Evolutionary conservation across 2,888 invertebrate species (phyloP), one percentile per base, ranked within the genome.

Genomic region (Drosophila fulvimacula): DNA sequence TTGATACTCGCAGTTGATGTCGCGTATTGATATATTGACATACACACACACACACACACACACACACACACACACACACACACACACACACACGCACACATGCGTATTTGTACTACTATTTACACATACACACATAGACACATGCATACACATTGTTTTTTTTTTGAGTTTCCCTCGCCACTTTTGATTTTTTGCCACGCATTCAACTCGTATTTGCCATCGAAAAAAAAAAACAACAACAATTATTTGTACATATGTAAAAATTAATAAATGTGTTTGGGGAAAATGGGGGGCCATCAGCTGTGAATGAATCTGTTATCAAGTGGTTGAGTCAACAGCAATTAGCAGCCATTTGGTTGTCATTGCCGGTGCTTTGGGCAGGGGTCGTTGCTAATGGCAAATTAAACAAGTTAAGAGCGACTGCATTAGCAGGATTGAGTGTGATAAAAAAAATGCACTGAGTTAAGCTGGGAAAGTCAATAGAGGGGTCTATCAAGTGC

Each of bases 311-410:
- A 58, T 55, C 53, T 56, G 44, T 52, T 56, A 51, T 53, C 52
- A 57, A 48, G 58, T 34, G 59, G 51, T 78, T 66, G 39, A 58
- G 42, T 73, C 69, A 69, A 78, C 66, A 78, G 64, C 78, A 78
- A 78, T 76, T 76, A 73, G 78, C 69, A 55, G 17, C 57, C 53
- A 69, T 73, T 78, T 56, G 60, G 55, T 7, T 51, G 48, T 39
- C 62, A 63, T 30, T 53, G 32, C 34, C 15, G 1, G 21, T 5
- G 48, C 7, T 3, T 17, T 48, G 30, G 48, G 17, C 30, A 2
- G 36, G 51, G 38, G 36, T n/a, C 21, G 52, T 10, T 38, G 24
- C 19, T 17, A 36, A 42, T 42, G 63, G 63, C 24, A 24, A 64
- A 39, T 52, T 49, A 44, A 64, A 62, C 63, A 34, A 49, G 10